Conservation (phyloP, 2,888 invertebrate species). For the Ennomos fuscantarius region DNA sequence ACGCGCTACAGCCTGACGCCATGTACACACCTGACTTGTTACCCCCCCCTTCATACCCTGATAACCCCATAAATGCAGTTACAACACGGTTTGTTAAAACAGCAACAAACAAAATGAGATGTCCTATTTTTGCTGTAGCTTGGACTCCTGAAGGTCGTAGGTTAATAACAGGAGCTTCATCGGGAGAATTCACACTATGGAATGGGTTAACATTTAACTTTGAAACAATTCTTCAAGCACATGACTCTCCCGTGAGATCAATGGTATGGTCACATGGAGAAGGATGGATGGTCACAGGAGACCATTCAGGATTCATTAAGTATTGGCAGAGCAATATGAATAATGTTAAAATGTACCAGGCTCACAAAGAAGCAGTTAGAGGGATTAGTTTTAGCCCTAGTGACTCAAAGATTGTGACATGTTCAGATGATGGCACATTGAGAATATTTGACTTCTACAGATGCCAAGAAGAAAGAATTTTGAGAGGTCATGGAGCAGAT, state of each 20-base stretch:
- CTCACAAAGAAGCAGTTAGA: slow-evolving; percentile 99
- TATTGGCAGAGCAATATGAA: slow-evolving; percentile 99
- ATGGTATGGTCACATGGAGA: slow-evolving; percentile 99
- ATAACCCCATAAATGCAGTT: slow-evolving; percentile 98
- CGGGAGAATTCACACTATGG: slow-evolving; percentile 99
- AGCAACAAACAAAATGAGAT: slow-evolving; percentile 99
- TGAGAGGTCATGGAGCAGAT: slow-evolving; percentile 98
- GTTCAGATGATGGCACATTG: slow-evolving; percentile 99
- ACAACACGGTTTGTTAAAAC: slow-evolving; percentile 98
- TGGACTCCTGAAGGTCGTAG: slow-evolving; percentile 99
- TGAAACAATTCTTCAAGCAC: slow-evolving; percentile 99
- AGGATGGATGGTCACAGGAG: slow-evolving; percentile 99
- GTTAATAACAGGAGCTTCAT: slow-evolving; percentile 98
- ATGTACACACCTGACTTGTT: slow-evolving; percentile 97
- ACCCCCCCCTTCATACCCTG: slow-evolving; percentile 97
- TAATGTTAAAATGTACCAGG: slow-evolving; percentile 99
- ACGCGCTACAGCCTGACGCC: slow-evolving; percentile 96
- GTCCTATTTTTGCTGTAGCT: slow-evolving; percentile 99
- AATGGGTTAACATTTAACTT: slow-evolving; percentile 99
- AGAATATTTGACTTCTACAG: slow-evolving; percentile 99
- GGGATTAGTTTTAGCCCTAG: slow-evolving; percentile 99
- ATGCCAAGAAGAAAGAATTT: slow-evolving; percentile 97
- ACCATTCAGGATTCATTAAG: slow-evolving; percentile 99
- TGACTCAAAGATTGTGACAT: slow-evolving; percentile 99
- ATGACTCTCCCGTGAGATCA: slow-evolving; percentile 98